Evolutionary conservation across 2,888 invertebrate species (phyloP), one percentile per base, ranked within the genome.

Genomic region (Fragum fragum): DNA sequence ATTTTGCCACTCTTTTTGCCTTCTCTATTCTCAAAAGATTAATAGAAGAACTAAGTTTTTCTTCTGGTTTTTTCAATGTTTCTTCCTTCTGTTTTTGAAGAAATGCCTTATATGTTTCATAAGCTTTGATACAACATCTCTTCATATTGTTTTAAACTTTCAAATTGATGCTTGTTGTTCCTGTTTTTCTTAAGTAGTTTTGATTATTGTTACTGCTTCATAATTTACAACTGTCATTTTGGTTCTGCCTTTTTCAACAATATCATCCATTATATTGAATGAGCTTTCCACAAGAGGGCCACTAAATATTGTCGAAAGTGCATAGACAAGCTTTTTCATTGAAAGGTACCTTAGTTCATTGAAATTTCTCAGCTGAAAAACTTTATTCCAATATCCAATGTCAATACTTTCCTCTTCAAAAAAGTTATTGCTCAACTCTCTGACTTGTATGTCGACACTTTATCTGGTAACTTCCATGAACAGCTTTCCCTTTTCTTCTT

Each of bases 181-280:
- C 52, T 29, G 59, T 75, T 61, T 61, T 66, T 26, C 55, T 28
- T 11, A 79, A 52, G 28, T 36, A 16, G 18, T 57, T 26, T 79
- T 75, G 9, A 79, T 18, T 5, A 79, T 79, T 21, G 79, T 71
- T 23, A 71, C 16, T 14, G 75, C 79, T 29, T 80, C 73, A 76
- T 80, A 80, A 36, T 80, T 76, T 14, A 61, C 66, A 16, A 80
- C 29, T 57, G 76, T 68, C 9, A 80, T 16, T 28, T 23, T 72
- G 0, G 76, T 29, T 23, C 72, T 42, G 26, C 76, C 80, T 42
- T 80, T 42, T 21, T 76, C 75, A 1, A 74, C 63, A 70, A 79
- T 79, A 52, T 74, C 70, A 26, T 70, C 79, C 73, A 79, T 79
- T 18, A 79, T 79, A 32, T 74, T 79, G 29, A 79, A 73, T 3